These are phyloP conservation scores for Gnatocerus cornutus DNA, from an alignment of 2,888 invertebrate genomes.

Conservation along the genomic window DNA sequence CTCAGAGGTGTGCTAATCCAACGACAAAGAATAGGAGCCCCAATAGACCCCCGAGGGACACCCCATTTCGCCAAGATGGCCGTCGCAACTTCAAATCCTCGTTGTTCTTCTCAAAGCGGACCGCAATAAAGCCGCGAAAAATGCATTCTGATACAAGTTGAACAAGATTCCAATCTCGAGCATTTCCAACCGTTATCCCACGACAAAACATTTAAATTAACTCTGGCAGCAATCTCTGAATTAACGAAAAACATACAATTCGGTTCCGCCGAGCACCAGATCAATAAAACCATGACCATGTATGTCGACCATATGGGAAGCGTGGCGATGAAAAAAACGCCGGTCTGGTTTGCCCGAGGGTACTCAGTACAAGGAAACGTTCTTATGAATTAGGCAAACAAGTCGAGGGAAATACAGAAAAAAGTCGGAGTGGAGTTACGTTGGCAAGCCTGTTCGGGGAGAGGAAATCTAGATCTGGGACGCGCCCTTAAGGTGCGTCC, in stretches of 20 bases:
- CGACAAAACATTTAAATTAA: slow-evolving; percentile 8
- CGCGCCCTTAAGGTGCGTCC: slow-evolving; percentile 4
- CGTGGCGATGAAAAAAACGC: slow-evolving; percentile 1
- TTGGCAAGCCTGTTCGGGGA: background rate
- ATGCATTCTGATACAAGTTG: background rate
- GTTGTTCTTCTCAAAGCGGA: background rate
- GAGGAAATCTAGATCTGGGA: slow-evolving; percentile 3
- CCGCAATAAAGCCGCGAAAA: background rate
- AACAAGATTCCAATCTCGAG: slow-evolving; percentile 7
- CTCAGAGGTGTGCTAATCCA: no score
- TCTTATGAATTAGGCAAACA: slow-evolving; percentile 7
- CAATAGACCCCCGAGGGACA: no score
- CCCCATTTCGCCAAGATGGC: background rate
- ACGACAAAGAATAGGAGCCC: no score
- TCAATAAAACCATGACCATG: slow-evolving; percentile 10
- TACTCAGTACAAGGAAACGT: background rate
- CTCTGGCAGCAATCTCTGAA: background rate
- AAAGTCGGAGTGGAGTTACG: background rate
- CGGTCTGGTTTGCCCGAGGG: slow-evolving; percentile 2
- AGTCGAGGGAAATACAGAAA: slow-evolving; percentile 1
- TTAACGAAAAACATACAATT: slow-evolving; percentile 3
- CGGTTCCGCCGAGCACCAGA: background rate
- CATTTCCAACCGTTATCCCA: slow-evolving; percentile 1
- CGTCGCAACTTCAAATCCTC: background rate
- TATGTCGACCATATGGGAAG: slow-evolving; percentile 14